A percentile compares a stretch with the other conserved stretches of the same genome.
Evolutionary conservation across 1,140 invertebrate species (phyloP).

Genomic region (Drosophila willistoni): DNA sequence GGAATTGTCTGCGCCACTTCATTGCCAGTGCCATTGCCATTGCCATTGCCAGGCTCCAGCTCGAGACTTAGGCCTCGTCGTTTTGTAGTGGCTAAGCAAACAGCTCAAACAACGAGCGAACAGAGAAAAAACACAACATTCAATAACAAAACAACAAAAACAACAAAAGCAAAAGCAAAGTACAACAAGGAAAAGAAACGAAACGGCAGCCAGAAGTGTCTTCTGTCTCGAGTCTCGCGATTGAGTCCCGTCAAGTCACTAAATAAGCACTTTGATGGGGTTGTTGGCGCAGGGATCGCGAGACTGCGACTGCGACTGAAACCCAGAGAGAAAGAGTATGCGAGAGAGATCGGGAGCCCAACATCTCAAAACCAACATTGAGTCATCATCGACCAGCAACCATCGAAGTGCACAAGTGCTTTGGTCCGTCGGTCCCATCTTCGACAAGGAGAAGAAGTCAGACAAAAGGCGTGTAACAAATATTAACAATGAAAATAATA

Average conservation of each 20-base stretch:
- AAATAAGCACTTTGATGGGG: conserved; percentile 71
- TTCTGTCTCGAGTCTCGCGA: conserved; percentile 57
- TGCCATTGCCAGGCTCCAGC: conserved; percentile 17
- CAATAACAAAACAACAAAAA: background rate
- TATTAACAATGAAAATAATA: conserved; percentile 82
- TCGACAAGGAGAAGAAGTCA: conserved; percentile 13
- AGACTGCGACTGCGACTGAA: conserved; percentile 5
- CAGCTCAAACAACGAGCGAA: conserved; percentile 63
- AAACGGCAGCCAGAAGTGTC: conserved; percentile 78
- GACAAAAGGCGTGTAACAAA: conserved; percentile 80
- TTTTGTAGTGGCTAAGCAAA: conserved; percentile 75
- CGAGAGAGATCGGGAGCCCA: conserved; percentile 33
- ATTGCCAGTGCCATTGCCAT: conserved; percentile 16
- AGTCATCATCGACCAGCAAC: conserved; percentile 65
- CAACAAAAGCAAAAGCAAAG: background rate
- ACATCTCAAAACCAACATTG: conserved; percentile 40
- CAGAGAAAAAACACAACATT: conserved; percentile 18
- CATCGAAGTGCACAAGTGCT: conserved; percentile 57
- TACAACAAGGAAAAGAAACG: conserved; percentile 7
- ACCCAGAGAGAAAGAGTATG: too few relatives aligned
- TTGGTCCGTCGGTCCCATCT: background rate
- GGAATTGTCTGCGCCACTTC: conserved; percentile 66
- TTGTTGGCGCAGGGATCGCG: conserved; percentile 33
- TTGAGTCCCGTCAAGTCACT: conserved; percentile 70
- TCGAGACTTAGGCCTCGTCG: conserved; percentile 56